Evolutionary conservation across 2,797 vertebrate species (phyloP).

Genomic region (Arctocebus calabarensis): DNA sequence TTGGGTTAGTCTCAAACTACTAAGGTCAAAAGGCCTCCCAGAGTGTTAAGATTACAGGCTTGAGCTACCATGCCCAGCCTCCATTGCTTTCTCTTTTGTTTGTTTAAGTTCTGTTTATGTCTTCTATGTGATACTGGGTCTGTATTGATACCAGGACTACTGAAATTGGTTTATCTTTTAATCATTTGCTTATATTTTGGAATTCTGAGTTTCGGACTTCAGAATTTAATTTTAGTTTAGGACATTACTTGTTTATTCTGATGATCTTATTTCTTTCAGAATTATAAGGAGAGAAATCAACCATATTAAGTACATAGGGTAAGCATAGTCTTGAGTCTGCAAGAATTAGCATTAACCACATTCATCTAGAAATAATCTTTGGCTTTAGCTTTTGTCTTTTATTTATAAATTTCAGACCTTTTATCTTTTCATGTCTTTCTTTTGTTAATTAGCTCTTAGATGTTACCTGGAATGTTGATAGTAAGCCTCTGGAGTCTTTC

Average conservation of each 20-base stretch:
- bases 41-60: no score
- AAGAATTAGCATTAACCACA: not conserved
- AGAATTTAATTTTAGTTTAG: not conserved
- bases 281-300: not conserved
- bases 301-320: not conserved
- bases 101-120: not conserved
- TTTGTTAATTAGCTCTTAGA: slow-evolving; percentile 4
- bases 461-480: not conserved
- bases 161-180: not conserved
- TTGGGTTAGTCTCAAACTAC: no score
- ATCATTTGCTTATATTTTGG: not conserved
- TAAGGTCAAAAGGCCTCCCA: no score
- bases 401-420: not conserved
- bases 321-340: not conserved
- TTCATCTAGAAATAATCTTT: not conserved
- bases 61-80: no score
- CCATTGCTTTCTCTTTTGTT: no score
- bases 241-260: not conserved
- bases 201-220: not conserved
- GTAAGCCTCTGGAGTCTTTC: not conserved
- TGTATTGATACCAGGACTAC: not conserved
- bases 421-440: not conserved
- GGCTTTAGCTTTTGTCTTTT: not conserved
- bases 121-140: not conserved
- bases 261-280: not conserved